Evolutionary conservation across 2,797 vertebrate species (phyloP), one percentile per base, ranked within the genome.

Genomic region (Periophthalmus magnuspinnatus): DNA sequence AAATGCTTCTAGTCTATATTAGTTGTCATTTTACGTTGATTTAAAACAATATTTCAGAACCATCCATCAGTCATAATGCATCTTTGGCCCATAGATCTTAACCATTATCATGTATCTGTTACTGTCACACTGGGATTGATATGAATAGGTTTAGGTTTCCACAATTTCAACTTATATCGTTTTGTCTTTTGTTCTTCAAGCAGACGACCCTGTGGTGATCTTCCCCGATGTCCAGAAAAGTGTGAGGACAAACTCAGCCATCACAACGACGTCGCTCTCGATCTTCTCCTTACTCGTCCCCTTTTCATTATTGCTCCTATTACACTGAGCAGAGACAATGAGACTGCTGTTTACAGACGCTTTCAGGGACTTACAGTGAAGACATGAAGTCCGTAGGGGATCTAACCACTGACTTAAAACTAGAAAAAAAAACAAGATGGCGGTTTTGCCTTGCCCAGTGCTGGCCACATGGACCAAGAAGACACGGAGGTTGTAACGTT

Each of bases 121-220:
- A 3, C 13, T 41, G 10, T 41, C 10, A 50, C 47, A 50, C 5
- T 48, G 47, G 11, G 21, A 59, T 3, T 17, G 19, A 8, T 32
- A 17, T 9, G 58, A 66, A 68, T 75, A 59, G 14, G 2, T 9
- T 1, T 1, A 68, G 45, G 45, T 61, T 50, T 64, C 67, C 79
- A 75, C 67, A 41, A 47, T 45, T n/a, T 16, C 71, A 45, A 55
- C 69, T 85, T 72, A 86, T 22, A 71, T 78, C 19, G 74, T 77
- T 16, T 69, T 63, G 3, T 63, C 36, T 66, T 82, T 61, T 58
- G 69, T 24, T 86, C 48, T 72, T 80, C 65, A 67, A 88, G 72
- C 93, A 94, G 97, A 98, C 0, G 95, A 98, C 2, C 95, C 97
- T 0, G 93, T 93, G 0, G 93, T 89, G 17, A 62, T 77, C 65